phyloP scores from a whole-genome alignment of 2,888 invertebrate genomes.

The Ectobius pallidus region DNA sequence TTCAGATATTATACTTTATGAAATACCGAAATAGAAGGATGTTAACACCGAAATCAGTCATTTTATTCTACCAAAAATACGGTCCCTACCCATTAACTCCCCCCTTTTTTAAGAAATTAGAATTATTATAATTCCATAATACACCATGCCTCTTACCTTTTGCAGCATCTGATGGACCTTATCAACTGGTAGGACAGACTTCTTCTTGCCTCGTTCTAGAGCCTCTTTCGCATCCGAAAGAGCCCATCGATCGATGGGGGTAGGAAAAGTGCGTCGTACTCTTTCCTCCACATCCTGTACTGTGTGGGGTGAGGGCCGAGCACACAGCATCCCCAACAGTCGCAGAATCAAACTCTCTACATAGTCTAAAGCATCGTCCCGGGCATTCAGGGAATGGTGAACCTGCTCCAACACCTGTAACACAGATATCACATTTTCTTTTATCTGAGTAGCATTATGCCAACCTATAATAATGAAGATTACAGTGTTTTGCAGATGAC shows the following conservation, averaged over 20 bases:
- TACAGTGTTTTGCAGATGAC: too few species aligned
- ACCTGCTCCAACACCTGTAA: slow-evolving; percentile 86
- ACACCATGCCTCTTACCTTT: slow-evolving; percentile 70
- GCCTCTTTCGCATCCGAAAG: slow-evolving; percentile 87
- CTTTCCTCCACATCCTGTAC: slow-evolving; percentile 92
- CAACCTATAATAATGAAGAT: too few species aligned
- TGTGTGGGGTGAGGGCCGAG: slow-evolving; percentile 77
- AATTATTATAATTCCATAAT: too few species aligned
- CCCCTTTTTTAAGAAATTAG: too few species aligned
- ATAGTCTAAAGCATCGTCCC: slow-evolving; percentile 89
- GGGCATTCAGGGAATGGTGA: slow-evolving; percentile 83
- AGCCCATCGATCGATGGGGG: slow-evolving; percentile 94
- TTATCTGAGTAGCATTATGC: background rate
- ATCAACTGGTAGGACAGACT: slow-evolving; percentile 82
- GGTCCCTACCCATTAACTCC: too few species aligned
- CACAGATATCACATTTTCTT: background rate
- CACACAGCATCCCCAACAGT: slow-evolving; percentile 86
- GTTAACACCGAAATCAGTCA: too few species aligned
- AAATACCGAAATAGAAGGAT: too few species aligned
- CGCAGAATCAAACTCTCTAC: slow-evolving; percentile 91
- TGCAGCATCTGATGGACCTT: slow-evolving; percentile 87
- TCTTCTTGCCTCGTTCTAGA: slow-evolving; percentile 77
- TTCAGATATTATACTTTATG: too few species aligned
- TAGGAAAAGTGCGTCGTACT: slow-evolving; percentile 91
- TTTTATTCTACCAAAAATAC: too few species aligned